Evolutionary conservation across 2,888 invertebrate species (phyloP), one percentile per base, ranked within the genome.

Genomic region (Palloptera scutellata): DNA sequence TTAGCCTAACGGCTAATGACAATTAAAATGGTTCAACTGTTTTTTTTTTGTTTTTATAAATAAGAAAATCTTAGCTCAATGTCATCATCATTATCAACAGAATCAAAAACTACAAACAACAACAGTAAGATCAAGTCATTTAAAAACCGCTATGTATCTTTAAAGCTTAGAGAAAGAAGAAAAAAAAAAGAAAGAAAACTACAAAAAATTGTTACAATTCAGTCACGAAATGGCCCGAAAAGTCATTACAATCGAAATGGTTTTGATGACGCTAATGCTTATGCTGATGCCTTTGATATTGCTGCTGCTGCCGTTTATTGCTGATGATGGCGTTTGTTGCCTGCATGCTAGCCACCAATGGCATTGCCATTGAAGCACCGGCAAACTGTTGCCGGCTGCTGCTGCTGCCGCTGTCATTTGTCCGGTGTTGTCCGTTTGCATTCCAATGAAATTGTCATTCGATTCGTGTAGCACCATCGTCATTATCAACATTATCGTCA

Each of bases 161-260:
- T 30, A 30, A 30, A 30, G 30, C 30, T 30, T 30, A 30, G 6
- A 30, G 30, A 30, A 6, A 12, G 43, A 30, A n/a, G 41, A 41
- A 43, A 30, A 64, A 20, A 51, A 62, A 58, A 12, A 43, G 41
- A 13, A 40, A 55, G 3, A 61, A 61, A 66, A 69, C 69, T 66
- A 72, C 69, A 67, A 67, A 69, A 75, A 74, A 73, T 71, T 70
- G 72, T 72, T 73, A 70, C 72, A 74, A 69, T 74, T 74, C 72
- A 68, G 73, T 75, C 75, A 75, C 75, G 75, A 75, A 74, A 72
- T 68, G 61, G 40, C 57, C 41, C 61, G 53, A 70, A 64, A 54
- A 40, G 40, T 63, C 63, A 63, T 67, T 67, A 67, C 51, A 52
- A 40, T 42, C 48, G 20, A 52, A 61, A 45, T 54, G 43, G 45